These are phyloP conservation scores for Phanerotoma sp. DNA, from an alignment of 2,888 invertebrate genomes.

Conservation along the genomic window DNA sequence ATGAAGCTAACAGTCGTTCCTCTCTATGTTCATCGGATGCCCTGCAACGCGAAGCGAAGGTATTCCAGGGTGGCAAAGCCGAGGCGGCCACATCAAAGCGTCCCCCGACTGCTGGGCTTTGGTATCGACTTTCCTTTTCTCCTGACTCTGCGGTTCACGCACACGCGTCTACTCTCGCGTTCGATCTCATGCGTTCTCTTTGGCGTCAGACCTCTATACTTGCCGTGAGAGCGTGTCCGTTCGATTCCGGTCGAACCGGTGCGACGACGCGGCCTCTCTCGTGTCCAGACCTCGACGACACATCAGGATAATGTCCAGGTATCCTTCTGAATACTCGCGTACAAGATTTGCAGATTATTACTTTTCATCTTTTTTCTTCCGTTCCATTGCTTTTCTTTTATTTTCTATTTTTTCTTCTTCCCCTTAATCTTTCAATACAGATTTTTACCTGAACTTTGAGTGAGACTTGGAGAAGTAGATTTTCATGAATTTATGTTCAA, in stretches of 20 bases:
- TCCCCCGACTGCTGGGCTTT: slow-evolving; percentile 49
- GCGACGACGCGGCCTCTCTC: slow-evolving; percentile 17
- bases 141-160: slow-evolving; percentile 32
- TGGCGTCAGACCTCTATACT: too few relatives aligned
- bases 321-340: too few relatives aligned
- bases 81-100: slow-evolving; percentile 54
- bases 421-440: background rate
- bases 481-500: too few relatives aligned
- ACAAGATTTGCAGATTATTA: too few relatives aligned
- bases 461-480: too few relatives aligned
- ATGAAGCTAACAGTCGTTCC: slow-evolving; percentile 29
- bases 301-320: too few relatives aligned
- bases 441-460: too few relatives aligned
- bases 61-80: slow-evolving; percentile 51
- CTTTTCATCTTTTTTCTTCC: too few relatives aligned
- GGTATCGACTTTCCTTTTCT: slow-evolving; percentile 35
- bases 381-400: background rate
- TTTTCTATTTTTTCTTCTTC: background rate
- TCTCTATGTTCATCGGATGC: slow-evolving; percentile 7
- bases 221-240: slow-evolving; percentile 36
- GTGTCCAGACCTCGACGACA: background rate
- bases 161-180: slow-evolving; percentile 32
- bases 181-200: slow-evolving; percentile 6
- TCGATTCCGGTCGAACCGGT: slow-evolving; percentile 54
- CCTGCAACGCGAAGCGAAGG: slow-evolving; percentile 37